phyloP scores from a whole-genome alignment of 37 sponge, comb jelly and placozoan species.

The Crambe crambe region DNA sequence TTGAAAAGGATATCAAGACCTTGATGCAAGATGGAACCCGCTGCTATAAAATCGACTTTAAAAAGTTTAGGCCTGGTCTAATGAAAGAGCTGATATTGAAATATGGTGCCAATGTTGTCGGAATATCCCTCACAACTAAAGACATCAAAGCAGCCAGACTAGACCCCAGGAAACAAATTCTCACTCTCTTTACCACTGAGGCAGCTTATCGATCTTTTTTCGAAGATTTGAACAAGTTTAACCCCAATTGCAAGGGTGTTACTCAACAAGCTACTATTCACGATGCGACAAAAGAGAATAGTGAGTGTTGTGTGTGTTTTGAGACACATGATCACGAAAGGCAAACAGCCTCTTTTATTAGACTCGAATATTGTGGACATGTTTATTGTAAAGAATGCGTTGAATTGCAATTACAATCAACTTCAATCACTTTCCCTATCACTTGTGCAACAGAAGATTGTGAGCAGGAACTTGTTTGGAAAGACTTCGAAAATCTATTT shows the following conservation, averaged over 20 bases:
- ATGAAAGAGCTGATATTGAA: slow-evolving; percentile 57
- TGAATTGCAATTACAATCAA: slow-evolving; percentile 34
- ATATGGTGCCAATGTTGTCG: slow-evolving; percentile 44
- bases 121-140: not conserved
- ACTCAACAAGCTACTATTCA: not conserved
- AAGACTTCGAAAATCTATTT: slow-evolving; percentile 61
- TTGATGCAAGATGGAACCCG: not conserved
- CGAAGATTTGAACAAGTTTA: not conserved
- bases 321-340: slow-evolving; percentile 4
- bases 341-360: not conserved
- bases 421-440: slow-evolving; percentile 57
- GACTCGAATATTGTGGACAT: slow-evolving; percentile 78
- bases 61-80: slow-evolving; percentile 37
- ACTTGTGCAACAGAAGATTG: slow-evolving; percentile 58
- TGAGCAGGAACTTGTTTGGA: slow-evolving; percentile 50
- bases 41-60: slow-evolving; percentile 28
- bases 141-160: slow-evolving; percentile 34
- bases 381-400: slow-evolving; percentile 62
- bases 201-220: not conserved
- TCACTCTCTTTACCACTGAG: slow-evolving; percentile 38
- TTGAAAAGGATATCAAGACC: not conserved
- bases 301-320: slow-evolving; percentile 34
- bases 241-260: not conserved
- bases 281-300: not conserved
- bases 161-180: slow-evolving; percentile 32